These are phyloP conservation scores for Polydrusus cervinus DNA, from an alignment of 2,888 invertebrate species.

Conservation along the genomic window DNA sequence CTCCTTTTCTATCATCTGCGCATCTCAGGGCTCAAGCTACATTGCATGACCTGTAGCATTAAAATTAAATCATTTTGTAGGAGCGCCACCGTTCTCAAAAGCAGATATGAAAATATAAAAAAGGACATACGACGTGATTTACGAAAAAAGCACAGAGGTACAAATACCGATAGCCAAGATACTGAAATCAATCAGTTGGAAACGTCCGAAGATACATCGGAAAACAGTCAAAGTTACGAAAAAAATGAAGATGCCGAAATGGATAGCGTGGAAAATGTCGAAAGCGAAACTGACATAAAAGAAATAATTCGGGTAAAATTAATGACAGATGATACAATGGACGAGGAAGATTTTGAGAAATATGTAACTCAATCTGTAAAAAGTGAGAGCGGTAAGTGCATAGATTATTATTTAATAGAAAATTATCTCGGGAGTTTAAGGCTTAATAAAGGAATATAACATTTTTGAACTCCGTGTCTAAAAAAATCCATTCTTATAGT, in stretches of 20 bases:
- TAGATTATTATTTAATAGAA: background rate
- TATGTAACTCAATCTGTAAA: background rate
- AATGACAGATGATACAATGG: constrained; percentile 30
- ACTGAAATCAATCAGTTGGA: constrained; percentile 12
- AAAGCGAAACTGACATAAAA: constrained; percentile 24
- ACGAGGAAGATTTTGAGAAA: constrained; percentile 12
- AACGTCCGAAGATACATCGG: background rate
- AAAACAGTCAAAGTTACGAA: background rate
- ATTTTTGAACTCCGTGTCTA: too few relatives aligned
- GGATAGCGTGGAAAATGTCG: background rate
- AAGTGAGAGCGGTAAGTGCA: constrained; percentile 11
- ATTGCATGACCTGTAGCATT: too few relatives aligned
- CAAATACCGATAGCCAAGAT: constrained; percentile 1
- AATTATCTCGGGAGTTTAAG: too few relatives aligned
- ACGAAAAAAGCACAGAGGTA: constrained; percentile 8
- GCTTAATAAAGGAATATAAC: too few relatives aligned
- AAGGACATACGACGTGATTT: constrained; percentile 34
- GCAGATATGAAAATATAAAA: constrained; percentile 44
- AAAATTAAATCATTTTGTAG: too few relatives aligned
- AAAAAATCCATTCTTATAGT: too few relatives aligned
- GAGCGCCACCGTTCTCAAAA: constrained; percentile 35
- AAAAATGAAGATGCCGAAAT: constrained; percentile 4
- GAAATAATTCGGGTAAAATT: constrained; percentile 35
- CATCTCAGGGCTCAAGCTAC: too few relatives aligned
- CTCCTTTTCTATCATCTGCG: too few relatives aligned